Evolutionary conservation across 2,797 vertebrate species (phyloP), one percentile per base, ranked within the genome.

Genomic region (Taenioides sp.): DNA sequence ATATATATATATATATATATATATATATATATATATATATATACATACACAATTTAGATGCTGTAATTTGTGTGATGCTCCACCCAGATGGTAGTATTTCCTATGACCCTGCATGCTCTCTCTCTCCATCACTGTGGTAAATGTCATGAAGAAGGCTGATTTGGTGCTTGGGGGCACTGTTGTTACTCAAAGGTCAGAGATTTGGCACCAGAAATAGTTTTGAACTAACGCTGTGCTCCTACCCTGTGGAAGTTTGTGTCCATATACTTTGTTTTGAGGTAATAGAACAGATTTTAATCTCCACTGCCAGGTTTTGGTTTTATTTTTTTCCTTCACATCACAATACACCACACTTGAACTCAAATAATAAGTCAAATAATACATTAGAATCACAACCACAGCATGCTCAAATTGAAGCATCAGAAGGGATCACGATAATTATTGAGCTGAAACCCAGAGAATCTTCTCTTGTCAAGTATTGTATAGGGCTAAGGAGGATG

Each of bases 401-500:
- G 12, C 16, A 47, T 47, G 43, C 40, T 43, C 43, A 47, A 47
- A 47, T 14, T 47, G 12, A 14, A 47, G 43, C 43, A 43, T 47
- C 43, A 16, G 40, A 43, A 47, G 3, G 54, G 23, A 57, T 23
- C 75, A 72, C 54, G 83, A 82, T 89, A 83, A 88, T 86, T 84
- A 83, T 74, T 73, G 80, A 20, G 37, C 71, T 31, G 40, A 87
- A 59, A 90, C 90, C 84, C 83, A 74, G 83, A 79, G 82, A 87
- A 91, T 90, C 87, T 88, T 77, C 76, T 79, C 85, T 88, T 86
- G 84, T 93, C 85, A 91, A 89, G 7, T 57, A 83, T 90, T 90
- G 85, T 89, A 85, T 88, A 88, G 88, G 55, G 72, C 82, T 89
- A 86, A 88, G 90, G 89, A 84, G 82, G 82, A 80, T 83, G 78